These are phyloP conservation scores for Euproctis similis DNA, from an alignment of 2,888 invertebrate species.

Conservation along the genomic window DNA sequence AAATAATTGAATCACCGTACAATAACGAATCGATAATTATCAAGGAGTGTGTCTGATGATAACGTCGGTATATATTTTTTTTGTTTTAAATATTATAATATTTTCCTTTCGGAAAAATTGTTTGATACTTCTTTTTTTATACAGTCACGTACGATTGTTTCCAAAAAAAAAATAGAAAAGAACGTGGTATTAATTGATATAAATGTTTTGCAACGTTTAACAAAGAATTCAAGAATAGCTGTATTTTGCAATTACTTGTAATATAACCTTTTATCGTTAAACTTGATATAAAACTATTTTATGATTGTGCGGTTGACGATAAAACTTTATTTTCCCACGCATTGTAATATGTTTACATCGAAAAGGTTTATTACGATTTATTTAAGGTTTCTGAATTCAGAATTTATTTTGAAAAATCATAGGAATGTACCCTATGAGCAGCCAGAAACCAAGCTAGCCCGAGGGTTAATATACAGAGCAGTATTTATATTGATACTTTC, in stretches of 20 bases:
- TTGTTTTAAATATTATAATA: slow-evolving; percentile 7
- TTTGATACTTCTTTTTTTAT: slow-evolving; percentile 5
- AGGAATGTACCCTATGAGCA: no score
- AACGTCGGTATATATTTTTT: slow-evolving; percentile 17
- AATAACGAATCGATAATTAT: slow-evolving; percentile 22
- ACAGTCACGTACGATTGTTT: neutral
- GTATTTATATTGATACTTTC: no score
- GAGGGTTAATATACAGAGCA: no score
- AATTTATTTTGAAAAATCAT: no score
- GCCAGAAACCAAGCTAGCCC: no score
- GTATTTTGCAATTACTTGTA: slow-evolving; percentile 1
- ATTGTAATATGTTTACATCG: no score
- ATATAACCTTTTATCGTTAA: no score
- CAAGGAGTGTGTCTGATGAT: slow-evolving; percentile 19
- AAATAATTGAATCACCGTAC: slow-evolving; percentile 19
- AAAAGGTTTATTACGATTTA: no score
- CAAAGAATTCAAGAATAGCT: slow-evolving; percentile 5
- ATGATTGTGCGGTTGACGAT: no score
- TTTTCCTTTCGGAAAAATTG: slow-evolving; percentile 6
- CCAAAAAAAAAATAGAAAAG: neutral
- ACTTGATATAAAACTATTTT: no score
- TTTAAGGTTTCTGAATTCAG: no score
- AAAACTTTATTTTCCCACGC: no score
- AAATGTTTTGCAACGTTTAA: slow-evolving; percentile 16
- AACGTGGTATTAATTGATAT: slow-evolving; percentile 1